Evolutionary conservation across 23 tunicate species (phyloP), one percentile per base, ranked within the genome.

Genomic region (Botrylloides violaceus): DNA sequence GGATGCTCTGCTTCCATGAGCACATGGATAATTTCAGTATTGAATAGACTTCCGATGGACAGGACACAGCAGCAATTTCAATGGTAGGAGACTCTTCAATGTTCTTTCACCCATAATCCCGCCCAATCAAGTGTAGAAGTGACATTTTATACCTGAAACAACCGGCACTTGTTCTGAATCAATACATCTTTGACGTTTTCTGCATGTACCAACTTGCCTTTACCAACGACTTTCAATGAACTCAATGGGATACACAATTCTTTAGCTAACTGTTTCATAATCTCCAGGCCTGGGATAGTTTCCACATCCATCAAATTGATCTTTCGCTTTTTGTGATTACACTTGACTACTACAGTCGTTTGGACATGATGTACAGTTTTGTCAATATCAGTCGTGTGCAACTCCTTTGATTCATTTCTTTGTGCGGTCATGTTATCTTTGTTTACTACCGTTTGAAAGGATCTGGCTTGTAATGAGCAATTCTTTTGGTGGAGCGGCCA

Each of bases 131-230:
- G n/a, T n/a, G n/a, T n/a, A n/a, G n/a, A n/a, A n/a, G n/a, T n/a
- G n/a, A n/a, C n/a, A n/a, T n/a, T n/a, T 26, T 23, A 18, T 60
- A 60, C 93, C 65, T 60, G 65, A 49, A 80, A 80, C 19, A 15
- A 48, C 33, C 48, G 68, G 5, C 65, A 43, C 64, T 77, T 77
- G 26, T 49, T 61, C 3, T 47, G 26, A 22, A 77, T 64, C 3
- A 82, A 15, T 7, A 75, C 4, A 3, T 77, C 90, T 26, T 15
- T 3, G 30, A 83, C 34, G 29, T 77, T 83, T 31, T 71, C 77
- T 77, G 70, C 73, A 60, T 32, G 53, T 22, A 83, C 58, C 2
- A 83, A 48, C 62, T 77, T 77, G 4, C 90, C 90, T 65, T 63
- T 58, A 23, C 71, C 78, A 60, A 83, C 70, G 18, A 83, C 64